Percentiles rank a stretch among this genome's conserved stretches.
These are phyloP conservation scores for Chironomus tepperi DNA, from an alignment of 1,140 invertebrate genomes.

Conservation along the genomic window DNA sequence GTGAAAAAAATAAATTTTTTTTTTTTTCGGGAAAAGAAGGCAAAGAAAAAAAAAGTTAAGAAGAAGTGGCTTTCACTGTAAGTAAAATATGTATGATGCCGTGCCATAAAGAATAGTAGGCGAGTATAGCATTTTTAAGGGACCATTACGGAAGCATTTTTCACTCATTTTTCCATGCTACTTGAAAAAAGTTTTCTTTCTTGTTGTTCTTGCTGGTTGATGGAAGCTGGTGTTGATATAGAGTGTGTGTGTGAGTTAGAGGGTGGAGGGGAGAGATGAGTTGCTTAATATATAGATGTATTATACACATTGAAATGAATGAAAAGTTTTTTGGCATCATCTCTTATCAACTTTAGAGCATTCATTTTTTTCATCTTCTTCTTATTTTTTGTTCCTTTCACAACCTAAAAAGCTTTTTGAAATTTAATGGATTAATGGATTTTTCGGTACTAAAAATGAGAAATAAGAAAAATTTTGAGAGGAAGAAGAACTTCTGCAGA, in stretches of 20 bases:
- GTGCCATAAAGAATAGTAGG: constrained; percentile 7
- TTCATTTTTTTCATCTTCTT: background rate
- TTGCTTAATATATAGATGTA: too few relatives aligned
- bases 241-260: background rate
- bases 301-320: too few relatives aligned
- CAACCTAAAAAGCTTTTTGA: constrained; percentile 8
- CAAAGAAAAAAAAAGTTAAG: background rate
- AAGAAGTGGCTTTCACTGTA: background rate
- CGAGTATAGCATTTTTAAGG: background rate
- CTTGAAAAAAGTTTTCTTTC: background rate
- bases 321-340: constrained; percentile 8
- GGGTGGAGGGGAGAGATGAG: too few relatives aligned
- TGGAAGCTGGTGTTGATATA: background rate
- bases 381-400: background rate
- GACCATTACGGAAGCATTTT: constrained; percentile 6
- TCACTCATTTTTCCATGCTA: background rate
- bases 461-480: background rate
- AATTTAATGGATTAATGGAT: constrained; percentile 9
- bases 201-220: too few relatives aligned
- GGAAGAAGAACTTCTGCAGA: background rate
- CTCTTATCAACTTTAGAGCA: constrained; percentile 8
- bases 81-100: constrained; percentile 7
- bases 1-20: background rate
- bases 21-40: background rate
- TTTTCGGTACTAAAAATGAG: background rate